A percentile compares a stretch with the other conserved stretches of the same genome.
Evolutionary conservation across 2,113 vertebrate genomes (phyloP).

Genomic region (Uropsilus gracilis): DNA sequence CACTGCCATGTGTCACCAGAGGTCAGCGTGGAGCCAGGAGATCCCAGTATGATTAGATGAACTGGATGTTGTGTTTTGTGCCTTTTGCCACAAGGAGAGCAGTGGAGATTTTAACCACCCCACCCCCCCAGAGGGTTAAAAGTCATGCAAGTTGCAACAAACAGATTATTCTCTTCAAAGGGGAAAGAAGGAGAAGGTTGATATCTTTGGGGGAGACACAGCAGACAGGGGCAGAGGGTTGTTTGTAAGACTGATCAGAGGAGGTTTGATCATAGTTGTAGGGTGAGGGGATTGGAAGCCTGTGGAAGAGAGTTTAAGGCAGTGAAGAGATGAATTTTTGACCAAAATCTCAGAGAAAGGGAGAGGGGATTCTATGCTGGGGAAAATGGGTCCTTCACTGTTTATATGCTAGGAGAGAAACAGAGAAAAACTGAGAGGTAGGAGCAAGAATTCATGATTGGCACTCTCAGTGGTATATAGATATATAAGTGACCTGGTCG

Average conservation of each 20-base stretch:
- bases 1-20: neutral
- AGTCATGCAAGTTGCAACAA: neutral
- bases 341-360: neutral
- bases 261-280: neutral
- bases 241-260: neutral
- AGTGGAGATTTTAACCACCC: too few species aligned
- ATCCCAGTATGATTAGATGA: neutral
- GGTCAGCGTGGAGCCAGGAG: neutral
- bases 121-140: neutral
- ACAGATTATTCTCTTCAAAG: neutral
- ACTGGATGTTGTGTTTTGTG: neutral
- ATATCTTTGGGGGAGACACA: neutral
- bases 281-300: neutral
- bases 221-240: neutral
- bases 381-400: neutral
- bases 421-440: neutral
- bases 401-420: neutral
- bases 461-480: neutral
- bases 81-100: neutral
- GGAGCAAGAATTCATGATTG: neutral
- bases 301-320: neutral
- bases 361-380: neutral
- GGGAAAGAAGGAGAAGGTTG: neutral
- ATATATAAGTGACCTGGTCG: neutral
- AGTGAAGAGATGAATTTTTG: neutral